Base-by-base conservation (phyloP, 1,140 invertebrate genomes). In the Diorhabda sublineata region DNA sequence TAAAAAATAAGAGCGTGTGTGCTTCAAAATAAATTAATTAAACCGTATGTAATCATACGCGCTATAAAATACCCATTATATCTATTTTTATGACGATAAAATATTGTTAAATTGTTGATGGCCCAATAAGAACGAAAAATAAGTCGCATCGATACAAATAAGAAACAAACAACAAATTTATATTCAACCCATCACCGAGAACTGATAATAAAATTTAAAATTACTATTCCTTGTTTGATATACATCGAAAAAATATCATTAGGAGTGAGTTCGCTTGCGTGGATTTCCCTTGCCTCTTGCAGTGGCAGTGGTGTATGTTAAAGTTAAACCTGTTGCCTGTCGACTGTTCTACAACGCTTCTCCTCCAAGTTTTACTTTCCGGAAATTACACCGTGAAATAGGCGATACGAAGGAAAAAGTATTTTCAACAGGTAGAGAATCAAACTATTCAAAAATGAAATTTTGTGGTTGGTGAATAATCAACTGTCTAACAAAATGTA, bases 401-500 rank as follows among this genome's bases (percentile, higher is more conserved):
- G 8, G 8, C 42, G 42, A 42, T 4, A 61, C 26, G 42, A 42
- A 61, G 59, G 7, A 61, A 42, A 43, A 42, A 61, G 42, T 11
- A 41, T 42, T 3, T 61, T 42, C 42, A 43, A 42, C 11, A 9
- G 26, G 26, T 26, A 8, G 4, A 8, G 0, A 61, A 7, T 8
- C 42, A 41, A 5, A 5, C 42, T 2, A 8, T 26, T 7, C 6
- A 5, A 41, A n/a, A 4, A 61, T 42, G 42, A 61, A 61, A 8
- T 5, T 42, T 41, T 41, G 26, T 61, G 26, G 42, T 41, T 41
- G 9, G 59, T 3, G 47, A 52, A 52, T 2, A 52, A n/a, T 6
- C 6, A 8, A 8, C n/a, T 42, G 4, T n/a, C 7, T 43, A 58
- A 41, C 45, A 81, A 66, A 43, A 94, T 95, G 92, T 95, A 95